These are phyloP conservation scores for Drosophila ochracea DNA, from an alignment of 2,888 invertebrate species.

Conservation along the genomic window DNA sequence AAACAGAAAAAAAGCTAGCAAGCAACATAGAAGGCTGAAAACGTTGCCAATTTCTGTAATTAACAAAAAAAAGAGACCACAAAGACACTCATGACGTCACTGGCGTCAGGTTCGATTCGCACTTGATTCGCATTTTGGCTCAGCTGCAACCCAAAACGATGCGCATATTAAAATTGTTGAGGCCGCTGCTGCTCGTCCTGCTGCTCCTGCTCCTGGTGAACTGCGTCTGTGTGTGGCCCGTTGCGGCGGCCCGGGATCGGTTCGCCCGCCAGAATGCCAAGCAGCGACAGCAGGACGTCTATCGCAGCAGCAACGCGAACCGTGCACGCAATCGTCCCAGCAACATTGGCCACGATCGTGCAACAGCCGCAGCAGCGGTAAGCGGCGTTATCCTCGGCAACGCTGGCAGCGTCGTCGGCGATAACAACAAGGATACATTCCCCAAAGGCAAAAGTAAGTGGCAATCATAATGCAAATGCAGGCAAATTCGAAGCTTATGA, in stretches of 20 bases:
- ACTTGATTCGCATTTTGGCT: constrained; percentile 26
- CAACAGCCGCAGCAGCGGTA: constrained; percentile 57
- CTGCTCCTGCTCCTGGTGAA: constrained; percentile 76
- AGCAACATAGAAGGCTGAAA: constrained; percentile 3
- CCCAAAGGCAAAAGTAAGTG: constrained; percentile 93
- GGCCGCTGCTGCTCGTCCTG: constrained; percentile 62
- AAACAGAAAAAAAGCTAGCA: neutral
- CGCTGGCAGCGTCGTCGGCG: constrained; percentile 31
- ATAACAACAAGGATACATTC: constrained; percentile 86
- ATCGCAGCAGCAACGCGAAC: constrained; percentile 43
- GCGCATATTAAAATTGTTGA: constrained; percentile 68
- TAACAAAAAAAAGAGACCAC: constrained; percentile 6
- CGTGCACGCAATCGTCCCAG: constrained; percentile 54
- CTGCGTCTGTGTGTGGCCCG: constrained; percentile 73
- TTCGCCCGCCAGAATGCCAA: constrained; percentile 70
- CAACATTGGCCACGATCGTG: constrained; percentile 71
- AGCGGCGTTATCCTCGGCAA: constrained; percentile 12
- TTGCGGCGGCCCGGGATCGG: constrained; percentile 75
- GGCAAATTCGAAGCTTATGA: neutral
- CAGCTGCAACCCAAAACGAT: constrained; percentile 56
- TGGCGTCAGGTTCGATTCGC: constrained; percentile 23
- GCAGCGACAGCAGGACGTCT: constrained; percentile 62
- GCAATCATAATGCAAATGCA: neutral
- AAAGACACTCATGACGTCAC: constrained; percentile 69
- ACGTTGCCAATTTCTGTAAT: constrained; percentile 4